These are phyloP conservation scores for Chascanopsetta lugubris DNA, from an alignment of 2,113 vertebrate species.

Conservation along the genomic window DNA sequence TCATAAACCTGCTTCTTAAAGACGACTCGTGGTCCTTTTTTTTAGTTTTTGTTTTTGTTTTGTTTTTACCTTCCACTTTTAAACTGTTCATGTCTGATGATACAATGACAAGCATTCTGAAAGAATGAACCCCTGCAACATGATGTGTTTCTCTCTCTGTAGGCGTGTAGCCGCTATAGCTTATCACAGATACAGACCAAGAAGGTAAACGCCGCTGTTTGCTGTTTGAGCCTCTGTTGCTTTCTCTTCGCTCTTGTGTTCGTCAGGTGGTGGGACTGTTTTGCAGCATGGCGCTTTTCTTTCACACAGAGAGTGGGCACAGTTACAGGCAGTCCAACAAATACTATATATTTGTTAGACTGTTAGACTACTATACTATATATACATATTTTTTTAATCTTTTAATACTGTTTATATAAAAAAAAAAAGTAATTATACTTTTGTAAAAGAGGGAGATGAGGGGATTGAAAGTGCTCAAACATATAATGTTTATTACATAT, in stretches of 20 bases:
- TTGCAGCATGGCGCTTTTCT: slow-evolving; percentile 30
- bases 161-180: slow-evolving; percentile 78
- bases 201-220: slow-evolving; percentile 67
- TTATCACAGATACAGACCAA: slow-evolving; percentile 77
- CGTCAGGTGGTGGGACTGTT: slow-evolving; percentile 59
- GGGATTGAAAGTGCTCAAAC: too few species aligned
- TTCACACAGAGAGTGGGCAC: slow-evolving; percentile 15
- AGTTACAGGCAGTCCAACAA: too few species aligned
- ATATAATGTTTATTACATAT: too few species aligned
- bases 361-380: too few species aligned
- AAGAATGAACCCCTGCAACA: slow-evolving; percentile 28
- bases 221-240: slow-evolving; percentile 14
- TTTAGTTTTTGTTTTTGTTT: neutral
- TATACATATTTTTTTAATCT: too few species aligned
- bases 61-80: neutral
- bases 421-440: too few species aligned
- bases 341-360: too few species aligned
- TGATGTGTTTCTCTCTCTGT: slow-evolving; percentile 58
- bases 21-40: neutral
- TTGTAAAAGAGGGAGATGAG: too few species aligned
- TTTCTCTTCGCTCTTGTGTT: slow-evolving; percentile 26
- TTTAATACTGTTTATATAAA: too few species aligned
- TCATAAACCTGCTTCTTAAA: slow-evolving; percentile 12
- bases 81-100: neutral
- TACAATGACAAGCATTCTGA: neutral